phyloP scores from a whole-genome alignment of 2,797 vertebrate genomes.

The Odontamblyopus lacepedii region DNA sequence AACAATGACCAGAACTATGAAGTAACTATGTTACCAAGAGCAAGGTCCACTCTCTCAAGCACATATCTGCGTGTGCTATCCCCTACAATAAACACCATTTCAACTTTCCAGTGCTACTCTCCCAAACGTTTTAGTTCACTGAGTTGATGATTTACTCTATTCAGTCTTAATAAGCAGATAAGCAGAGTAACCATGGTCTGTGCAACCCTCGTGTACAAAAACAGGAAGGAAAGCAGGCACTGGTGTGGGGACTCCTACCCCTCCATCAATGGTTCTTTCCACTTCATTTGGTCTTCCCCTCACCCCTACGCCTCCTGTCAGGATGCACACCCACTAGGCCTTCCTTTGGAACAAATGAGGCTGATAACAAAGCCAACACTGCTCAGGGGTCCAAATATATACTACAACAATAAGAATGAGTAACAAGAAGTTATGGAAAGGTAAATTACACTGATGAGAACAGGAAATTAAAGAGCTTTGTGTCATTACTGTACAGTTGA shows the following conservation, averaged over 20 bases:
- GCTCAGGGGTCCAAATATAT: slow-evolving; percentile 39
- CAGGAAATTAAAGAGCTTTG: not conserved
- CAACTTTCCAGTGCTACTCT: not conserved
- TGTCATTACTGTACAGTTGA: too few relatives aligned
- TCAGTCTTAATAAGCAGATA: slow-evolving; percentile 17
- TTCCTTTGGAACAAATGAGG: slow-evolving; percentile 61
- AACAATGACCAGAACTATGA: slow-evolving; percentile 7
- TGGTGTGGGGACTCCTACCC: slow-evolving; percentile 28
- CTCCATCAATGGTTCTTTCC: slow-evolving; percentile 56
- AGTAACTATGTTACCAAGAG: slow-evolving; percentile 1
- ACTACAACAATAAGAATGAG: slow-evolving; percentile 45
- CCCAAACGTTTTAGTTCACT: not conserved
- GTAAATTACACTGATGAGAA: not conserved
- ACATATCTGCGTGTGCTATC: slow-evolving; percentile 26
- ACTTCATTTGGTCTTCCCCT: slow-evolving; percentile 19
- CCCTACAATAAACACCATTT: slow-evolving; percentile 18
- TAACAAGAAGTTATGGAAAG: slow-evolving; percentile 4
- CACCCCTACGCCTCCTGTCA: slow-evolving; percentile 52
- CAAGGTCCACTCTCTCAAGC: slow-evolving; percentile 24
- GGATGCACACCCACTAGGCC: slow-evolving; percentile 59
- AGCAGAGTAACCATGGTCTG: not conserved
- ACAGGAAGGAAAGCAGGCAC: slow-evolving; percentile 64
- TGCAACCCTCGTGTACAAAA: slow-evolving; percentile 35
- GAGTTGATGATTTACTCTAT: slow-evolving; percentile 59
- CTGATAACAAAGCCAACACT: slow-evolving; percentile 33